These are phyloP conservation scores for Mus pahari DNA, from an alignment of 2,113 vertebrate species.

Conservation along the genomic window DNA sequence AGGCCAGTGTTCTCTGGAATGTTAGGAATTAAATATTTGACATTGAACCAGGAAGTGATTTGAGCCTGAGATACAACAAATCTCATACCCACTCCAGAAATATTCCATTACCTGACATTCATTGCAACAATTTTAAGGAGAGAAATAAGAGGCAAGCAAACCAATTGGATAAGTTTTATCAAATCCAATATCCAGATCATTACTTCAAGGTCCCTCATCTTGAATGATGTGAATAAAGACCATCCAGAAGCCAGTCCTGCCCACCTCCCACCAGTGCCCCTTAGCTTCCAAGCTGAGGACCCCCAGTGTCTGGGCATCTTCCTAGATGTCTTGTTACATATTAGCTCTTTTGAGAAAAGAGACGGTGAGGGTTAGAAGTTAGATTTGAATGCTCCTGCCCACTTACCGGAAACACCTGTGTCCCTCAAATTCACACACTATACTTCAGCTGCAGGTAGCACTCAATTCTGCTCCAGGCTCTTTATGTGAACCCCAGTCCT, in stretches of 20 bases:
- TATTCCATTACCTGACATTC: not conserved
- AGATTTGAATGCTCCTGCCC: not conserved
- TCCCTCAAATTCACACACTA: too few species aligned
- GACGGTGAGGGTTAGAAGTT: not conserved
- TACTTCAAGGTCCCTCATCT: not conserved
- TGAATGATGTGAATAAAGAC: not conserved
- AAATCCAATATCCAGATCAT: not conserved
- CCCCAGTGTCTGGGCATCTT: not conserved
- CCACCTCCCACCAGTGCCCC: too few species aligned
- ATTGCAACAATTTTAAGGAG: not conserved
- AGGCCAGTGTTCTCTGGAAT: not conserved
- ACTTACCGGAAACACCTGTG: not conserved
- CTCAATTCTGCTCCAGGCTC: not conserved
- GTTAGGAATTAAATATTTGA: not conserved
- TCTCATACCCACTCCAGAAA: too few species aligned
- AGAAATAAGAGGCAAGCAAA: not conserved
- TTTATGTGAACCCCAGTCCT: accelerated
- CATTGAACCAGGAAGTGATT: too few species aligned
- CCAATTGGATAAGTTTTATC: not conserved
- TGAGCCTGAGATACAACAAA: not conserved
- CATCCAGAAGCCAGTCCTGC: not conserved
- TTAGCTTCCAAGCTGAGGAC: not conserved
- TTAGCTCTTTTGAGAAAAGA: not conserved
- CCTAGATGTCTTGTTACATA: not conserved
- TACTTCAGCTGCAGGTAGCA: not conserved